phyloP scores from a whole-genome alignment of 2,113 vertebrate species.

The Etia nguti region DNA sequence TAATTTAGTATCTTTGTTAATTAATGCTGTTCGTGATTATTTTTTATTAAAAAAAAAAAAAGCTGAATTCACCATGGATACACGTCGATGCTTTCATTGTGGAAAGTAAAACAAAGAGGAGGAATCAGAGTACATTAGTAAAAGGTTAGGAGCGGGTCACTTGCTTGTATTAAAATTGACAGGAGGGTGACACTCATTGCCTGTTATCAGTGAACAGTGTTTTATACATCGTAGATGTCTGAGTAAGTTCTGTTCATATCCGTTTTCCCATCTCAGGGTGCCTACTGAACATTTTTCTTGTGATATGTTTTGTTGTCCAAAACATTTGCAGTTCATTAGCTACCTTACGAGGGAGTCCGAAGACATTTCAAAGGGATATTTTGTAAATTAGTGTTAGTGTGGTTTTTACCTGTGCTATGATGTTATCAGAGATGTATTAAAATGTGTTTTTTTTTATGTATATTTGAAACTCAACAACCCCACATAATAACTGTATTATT shows the following conservation, averaged over 20 bases:
- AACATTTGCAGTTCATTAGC: conserved; percentile 2
- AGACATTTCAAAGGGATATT: conserved; percentile 42
- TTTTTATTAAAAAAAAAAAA: neutral
- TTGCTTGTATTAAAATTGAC: neutral
- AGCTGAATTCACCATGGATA: neutral
- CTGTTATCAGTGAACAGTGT: neutral
- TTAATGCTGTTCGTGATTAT: neutral
- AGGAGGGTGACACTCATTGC: neutral
- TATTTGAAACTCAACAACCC: conserved; percentile 13
- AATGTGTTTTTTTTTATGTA: conserved; percentile 11
- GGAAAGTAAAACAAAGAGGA: conserved; percentile 4
- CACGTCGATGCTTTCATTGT: conserved; percentile 26
- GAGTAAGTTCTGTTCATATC: conserved; percentile 32
- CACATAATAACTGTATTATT: neutral
- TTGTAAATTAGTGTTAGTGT: conserved; percentile 54
- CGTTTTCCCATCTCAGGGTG: conserved; percentile 65
- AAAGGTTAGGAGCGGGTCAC: neutral
- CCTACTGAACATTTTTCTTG: conserved; percentile 32
- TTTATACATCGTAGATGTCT: neutral
- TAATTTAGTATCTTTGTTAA: neutral
- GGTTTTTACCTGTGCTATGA: conserved; percentile 56
- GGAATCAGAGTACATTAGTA: neutral
- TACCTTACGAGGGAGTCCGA: conserved; percentile 28
- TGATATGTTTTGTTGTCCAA: conserved; percentile 8
- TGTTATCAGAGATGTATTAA: conserved; percentile 43